phyloP scores from a whole-genome alignment of 2,113 vertebrate species.

The Craseonycteris thonglongyai region DNA sequence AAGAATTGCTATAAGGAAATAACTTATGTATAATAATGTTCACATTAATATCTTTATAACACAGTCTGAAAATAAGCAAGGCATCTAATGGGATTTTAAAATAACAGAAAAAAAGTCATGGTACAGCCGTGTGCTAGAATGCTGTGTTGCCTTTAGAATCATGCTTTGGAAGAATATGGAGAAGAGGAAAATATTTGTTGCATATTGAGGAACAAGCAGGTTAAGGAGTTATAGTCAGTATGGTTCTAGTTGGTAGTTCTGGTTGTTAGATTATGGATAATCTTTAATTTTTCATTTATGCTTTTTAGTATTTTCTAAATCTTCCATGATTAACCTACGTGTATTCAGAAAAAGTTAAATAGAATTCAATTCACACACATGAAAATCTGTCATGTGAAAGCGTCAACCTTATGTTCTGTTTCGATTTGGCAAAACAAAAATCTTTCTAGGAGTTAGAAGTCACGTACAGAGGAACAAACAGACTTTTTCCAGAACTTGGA shows the following conservation, averaged over 20 bases:
- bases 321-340: background rate
- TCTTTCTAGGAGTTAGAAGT: background rate
- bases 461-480: background rate
- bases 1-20: background rate
- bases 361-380: background rate
- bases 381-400: background rate
- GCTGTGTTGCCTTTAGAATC: background rate
- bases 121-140: background rate
- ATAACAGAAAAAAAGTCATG: background rate
- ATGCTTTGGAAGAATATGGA: background rate
- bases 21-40: background rate
- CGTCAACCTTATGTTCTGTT: background rate
- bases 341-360: background rate
- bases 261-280: background rate
- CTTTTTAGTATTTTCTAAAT: background rate
- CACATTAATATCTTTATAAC: background rate
- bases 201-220: background rate
- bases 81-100: background rate
- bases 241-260: background rate
- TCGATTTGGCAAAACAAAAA: background rate
- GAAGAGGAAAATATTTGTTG: background rate
- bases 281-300: background rate
- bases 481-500: background rate
- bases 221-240: background rate
- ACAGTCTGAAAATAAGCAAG: background rate